Conservation (phyloP, 1,140 invertebrate genomes). For the Hyposmocoma kahamanoa region DNA sequence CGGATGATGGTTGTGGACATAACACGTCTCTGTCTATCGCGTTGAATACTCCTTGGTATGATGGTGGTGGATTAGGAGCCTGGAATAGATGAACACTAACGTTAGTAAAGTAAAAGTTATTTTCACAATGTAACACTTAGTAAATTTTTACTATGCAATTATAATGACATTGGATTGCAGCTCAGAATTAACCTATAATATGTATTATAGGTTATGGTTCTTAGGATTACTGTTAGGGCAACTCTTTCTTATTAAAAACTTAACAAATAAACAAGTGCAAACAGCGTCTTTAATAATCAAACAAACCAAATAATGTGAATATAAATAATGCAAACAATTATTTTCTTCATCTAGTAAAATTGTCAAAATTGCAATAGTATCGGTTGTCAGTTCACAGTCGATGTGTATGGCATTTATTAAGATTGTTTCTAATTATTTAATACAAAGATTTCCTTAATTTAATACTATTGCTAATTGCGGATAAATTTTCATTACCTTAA, state of each 20-base stretch:
- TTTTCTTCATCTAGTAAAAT: not conserved
- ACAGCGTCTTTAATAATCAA: not conserved
- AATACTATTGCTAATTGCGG: not conserved
- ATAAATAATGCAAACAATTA: not conserved
- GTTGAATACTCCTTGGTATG: conserved; percentile 35
- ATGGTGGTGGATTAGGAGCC: conserved; percentile 45
- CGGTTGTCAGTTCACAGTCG: not conserved
- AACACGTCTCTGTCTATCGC: conserved; percentile 42
- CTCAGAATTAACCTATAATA: no score
- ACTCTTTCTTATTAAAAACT: not conserved
- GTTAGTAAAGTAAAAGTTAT: not conserved
- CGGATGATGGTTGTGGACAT: conserved; percentile 42
- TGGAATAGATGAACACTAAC: conserved; percentile 20
- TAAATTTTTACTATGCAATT: not conserved
- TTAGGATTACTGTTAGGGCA: no score
- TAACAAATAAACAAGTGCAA: not conserved
- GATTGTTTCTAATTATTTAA: not conserved
- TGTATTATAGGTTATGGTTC: no score
- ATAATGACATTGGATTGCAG: no score
- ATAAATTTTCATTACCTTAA: conserved; percentile 53
- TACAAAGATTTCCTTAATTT: not conserved
- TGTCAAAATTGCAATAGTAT: not conserved
- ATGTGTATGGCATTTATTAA: not conserved
- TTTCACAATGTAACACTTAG: not conserved
- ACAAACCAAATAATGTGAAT: not conserved